Evolutionary conservation across 1,140 invertebrate genomes (phyloP), one percentile per base, ranked within the genome.

Genomic region (Physella acuta): DNA sequence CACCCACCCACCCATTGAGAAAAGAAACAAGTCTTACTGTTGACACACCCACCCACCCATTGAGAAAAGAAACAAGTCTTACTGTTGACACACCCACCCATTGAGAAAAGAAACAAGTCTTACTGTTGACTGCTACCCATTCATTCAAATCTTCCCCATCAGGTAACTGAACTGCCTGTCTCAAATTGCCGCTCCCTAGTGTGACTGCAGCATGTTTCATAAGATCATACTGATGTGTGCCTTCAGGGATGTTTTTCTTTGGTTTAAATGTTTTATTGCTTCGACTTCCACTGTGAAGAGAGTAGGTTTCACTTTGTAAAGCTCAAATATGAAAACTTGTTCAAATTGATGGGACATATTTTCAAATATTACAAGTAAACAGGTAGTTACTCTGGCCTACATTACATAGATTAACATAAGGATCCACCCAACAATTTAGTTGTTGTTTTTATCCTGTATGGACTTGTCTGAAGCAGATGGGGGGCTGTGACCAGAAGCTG

Each of bases 131-230:
- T 72, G 97, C 96, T 49, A 99, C 94, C 98, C 98, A 99, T 88
- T 99, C 98, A 85, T 99, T 99, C 44, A 98, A 89, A 88, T 99
- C 97, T 88, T 99, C 98, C 51, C 97, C 97, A 85, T 99, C 96
- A 1, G 98, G 98, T 72, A 99, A 86, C 88, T 95, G 92, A 44
- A 99, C 97, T 58, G 97, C 97, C 39, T 97, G 88, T 70, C 95
- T 87, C 56, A 99, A 87, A 87, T 99, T 99, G 17, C 97, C 97
- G 51, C 96, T 99, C 26, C 97, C 97, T 52, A 99, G 86, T 0
- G 97, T 99, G 24, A 95, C 95, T 28, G 96, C 95, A 31, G 97
- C 97, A 90, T 99, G 97, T 88, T 98, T 96, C 95, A 99, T 98
- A 81, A 99, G 87, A 84, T 99, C 95, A 92, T 98, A 97, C 82